Evolutionary conservation across 2,888 invertebrate genomes (phyloP).

Genomic region (Rhodophaea formosa): DNA sequence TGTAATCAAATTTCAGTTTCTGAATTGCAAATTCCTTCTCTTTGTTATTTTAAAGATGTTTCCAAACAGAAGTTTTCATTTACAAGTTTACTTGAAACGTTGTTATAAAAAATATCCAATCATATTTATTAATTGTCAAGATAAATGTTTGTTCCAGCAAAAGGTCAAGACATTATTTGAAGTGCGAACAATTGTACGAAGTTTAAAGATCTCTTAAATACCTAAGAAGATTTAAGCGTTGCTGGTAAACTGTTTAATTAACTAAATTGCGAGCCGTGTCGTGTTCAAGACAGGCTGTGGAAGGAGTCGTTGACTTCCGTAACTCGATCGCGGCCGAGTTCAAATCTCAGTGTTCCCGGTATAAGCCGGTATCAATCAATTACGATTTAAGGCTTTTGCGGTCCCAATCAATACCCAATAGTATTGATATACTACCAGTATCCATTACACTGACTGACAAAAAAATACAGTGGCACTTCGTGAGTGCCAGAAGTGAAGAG

Average conservation of each 20-base stretch:
- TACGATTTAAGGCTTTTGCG: no score
- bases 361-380: neutral
- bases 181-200: neutral
- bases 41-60: no score
- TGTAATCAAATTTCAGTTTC: no score
- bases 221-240: neutral
- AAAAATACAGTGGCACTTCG: no score
- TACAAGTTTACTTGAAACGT: no score
- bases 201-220: neutral
- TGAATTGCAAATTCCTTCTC: no score
- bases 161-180: neutral
- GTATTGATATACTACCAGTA: no score
- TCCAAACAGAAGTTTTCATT: no score
- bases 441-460: no score
- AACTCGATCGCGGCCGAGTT: neutral
- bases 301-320: neutral
- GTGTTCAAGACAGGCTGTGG: neutral
- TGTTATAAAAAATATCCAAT: no score
- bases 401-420: no score
- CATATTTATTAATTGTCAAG: neutral
- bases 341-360: neutral
- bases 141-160: neutral
- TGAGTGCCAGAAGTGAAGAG: no score
- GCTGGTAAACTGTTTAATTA: constrained; percentile 2
- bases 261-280: neutral